Conservation (phyloP, 2,888 invertebrate genomes). For the Tenthredo distinguenda region DNA sequence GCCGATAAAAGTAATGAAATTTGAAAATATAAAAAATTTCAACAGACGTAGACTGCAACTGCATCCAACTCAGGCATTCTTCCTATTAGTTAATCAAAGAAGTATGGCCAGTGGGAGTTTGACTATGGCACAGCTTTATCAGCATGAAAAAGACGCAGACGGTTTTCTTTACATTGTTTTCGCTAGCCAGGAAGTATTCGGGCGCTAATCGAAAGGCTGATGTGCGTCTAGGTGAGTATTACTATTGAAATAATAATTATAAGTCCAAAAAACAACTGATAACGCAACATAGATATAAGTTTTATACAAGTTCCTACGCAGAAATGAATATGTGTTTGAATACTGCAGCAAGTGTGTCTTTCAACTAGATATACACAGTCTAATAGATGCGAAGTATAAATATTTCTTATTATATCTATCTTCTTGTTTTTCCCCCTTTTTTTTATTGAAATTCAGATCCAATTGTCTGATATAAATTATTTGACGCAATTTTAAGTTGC, state of each 20-base stretch:
- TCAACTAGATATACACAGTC: too few species aligned
- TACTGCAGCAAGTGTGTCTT: background rate
- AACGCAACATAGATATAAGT: background rate
- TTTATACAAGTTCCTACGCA: background rate
- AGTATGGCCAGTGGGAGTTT: slow-evolving; percentile 90
- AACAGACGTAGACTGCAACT: slow-evolving; percentile 82
- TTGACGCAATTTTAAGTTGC: background rate
- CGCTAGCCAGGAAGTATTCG: slow-evolving; percentile 94
- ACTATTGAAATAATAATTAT: background rate
- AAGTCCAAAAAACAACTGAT: background rate
- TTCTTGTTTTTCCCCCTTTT: background rate
- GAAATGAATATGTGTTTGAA: background rate
- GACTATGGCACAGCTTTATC: slow-evolving; percentile 90
- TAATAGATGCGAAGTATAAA: too few species aligned
- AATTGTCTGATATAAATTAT: background rate
- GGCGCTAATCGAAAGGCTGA: slow-evolving; percentile 70
- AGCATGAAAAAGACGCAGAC: slow-evolving; percentile 87
- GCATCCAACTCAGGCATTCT: slow-evolving; percentile 86
- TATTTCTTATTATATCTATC: background rate
- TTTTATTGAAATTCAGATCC: background rate
- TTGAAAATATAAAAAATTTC: background rate
- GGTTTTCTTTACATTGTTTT: slow-evolving; percentile 94
- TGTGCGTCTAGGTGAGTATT: slow-evolving; percentile 7
- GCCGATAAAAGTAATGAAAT: background rate
- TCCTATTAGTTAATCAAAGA: slow-evolving; percentile 90